Conservation (phyloP, 2,888 invertebrate genomes). For the Steinernema hermaphroditum region DNA sequence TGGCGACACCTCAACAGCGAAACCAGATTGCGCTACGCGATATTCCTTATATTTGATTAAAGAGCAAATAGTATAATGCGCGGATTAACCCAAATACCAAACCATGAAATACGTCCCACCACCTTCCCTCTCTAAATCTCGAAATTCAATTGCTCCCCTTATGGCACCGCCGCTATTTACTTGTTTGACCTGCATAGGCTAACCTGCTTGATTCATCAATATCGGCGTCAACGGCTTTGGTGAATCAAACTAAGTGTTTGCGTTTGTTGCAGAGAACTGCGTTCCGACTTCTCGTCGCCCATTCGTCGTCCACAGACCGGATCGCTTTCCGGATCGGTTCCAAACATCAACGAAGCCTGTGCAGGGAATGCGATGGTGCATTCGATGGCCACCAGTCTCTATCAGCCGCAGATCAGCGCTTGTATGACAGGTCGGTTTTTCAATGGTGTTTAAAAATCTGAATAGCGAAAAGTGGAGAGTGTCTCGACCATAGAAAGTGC, state of each 20-base stretch:
- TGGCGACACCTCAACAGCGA: not conserved
- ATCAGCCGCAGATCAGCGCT: constrained; percentile 20
- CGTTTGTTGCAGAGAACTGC: not conserved
- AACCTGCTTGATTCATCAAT: not conserved
- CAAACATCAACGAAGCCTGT: not conserved
- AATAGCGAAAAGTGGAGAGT: too few relatives aligned
- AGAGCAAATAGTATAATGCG: constrained; percentile 25
- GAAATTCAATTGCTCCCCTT: not conserved
- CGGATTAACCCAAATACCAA: constrained; percentile 12
- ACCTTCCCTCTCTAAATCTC: not conserved
- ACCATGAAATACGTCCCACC: not conserved
- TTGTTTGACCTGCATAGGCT: not conserved
- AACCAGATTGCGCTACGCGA: constrained; percentile 6
- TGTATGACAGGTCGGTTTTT: not conserved
- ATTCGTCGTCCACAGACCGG: not conserved
- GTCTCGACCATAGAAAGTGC: too few relatives aligned
- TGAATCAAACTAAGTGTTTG: constrained; percentile 12
- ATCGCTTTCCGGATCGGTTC: constrained; percentile 6
- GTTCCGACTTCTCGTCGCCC: constrained; percentile 17
- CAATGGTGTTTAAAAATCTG: not conserved
- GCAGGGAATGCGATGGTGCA: not conserved
- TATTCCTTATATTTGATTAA: constrained; percentile 10
- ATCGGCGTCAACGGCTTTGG: not conserved
- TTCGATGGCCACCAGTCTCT: not conserved
- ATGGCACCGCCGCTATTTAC: not conserved